Conservation (phyloP, 2,888 invertebrate species). For the Meiosimyza platycephala region DNA sequence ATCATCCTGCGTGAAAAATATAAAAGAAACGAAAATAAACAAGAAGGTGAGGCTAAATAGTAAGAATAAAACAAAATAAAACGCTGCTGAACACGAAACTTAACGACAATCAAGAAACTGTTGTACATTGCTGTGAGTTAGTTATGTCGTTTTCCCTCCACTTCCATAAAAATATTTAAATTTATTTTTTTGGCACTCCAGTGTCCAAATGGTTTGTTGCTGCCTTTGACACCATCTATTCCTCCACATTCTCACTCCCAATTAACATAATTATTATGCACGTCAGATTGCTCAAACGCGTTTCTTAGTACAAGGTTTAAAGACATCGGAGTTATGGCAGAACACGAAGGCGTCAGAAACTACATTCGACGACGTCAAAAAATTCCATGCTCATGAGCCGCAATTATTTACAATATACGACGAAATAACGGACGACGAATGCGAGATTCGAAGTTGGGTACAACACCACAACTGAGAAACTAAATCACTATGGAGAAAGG, state of each 20-base stretch:
- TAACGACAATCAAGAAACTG: constrained; percentile 62
- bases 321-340: background rate
- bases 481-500: too few species aligned
- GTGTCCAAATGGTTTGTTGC: constrained; percentile 38
- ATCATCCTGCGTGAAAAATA: constrained; percentile 56
- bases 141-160: background rate
- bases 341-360: constrained; percentile 42
- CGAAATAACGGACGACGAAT: too few species aligned
- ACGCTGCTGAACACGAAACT: constrained; percentile 48
- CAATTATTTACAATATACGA: background rate
- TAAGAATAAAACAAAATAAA: constrained; percentile 8
- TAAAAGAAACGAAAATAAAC: constrained; percentile 17
- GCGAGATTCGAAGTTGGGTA: too few species aligned
- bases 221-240: constrained; percentile 3
- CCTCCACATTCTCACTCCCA: constrained; percentile 24
- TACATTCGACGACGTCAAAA: background rate
- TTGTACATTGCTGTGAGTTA: constrained; percentile 53
- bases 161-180: background rate
- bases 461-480: too few species aligned
- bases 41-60: constrained; percentile 22
- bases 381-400: constrained; percentile 6
- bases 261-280: constrained; percentile 56
- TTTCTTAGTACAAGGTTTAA: background rate
- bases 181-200: constrained; percentile 29
- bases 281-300: constrained; percentile 29